Evolutionary conservation across 1,140 invertebrate species (phyloP).

Genomic region (Bombus affinis): DNA sequence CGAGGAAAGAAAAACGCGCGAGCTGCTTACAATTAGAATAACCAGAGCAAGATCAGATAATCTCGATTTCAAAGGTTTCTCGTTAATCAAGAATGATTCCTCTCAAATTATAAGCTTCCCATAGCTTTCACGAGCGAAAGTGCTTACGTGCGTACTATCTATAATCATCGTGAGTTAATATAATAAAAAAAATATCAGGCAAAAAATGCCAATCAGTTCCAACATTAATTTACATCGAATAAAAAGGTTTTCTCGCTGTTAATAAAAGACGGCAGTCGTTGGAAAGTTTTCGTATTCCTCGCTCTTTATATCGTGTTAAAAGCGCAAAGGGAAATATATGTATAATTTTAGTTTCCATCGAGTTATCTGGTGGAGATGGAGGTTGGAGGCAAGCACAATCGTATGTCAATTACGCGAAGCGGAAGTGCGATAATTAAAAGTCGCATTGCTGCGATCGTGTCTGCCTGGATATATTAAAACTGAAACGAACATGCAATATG

Average conservation of each 20-base stretch:
- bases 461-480: conserved; percentile 11
- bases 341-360: conserved; percentile 20
- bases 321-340: background rate
- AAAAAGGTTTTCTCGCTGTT: background rate
- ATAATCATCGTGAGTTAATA: background rate
- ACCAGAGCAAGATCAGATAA: rapidly evolving
- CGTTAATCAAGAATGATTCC: background rate
- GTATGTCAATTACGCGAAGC: conserved; percentile 18
- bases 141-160: background rate
- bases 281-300: background rate
- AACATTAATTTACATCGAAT: background rate
- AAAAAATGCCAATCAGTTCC: background rate
- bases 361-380: background rate
- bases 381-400: conserved; percentile 10
- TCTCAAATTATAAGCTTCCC: background rate
- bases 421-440: conserved; percentile 29
- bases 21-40: background rate
- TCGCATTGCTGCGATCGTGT: background rate
- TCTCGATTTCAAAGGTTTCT: background rate
- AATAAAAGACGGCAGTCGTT: background rate
- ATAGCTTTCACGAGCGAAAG: background rate
- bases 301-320: background rate
- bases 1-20: no score
- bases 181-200: background rate
- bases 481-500: background rate